Evolutionary conservation across 2,888 invertebrate genomes (phyloP), one percentile per base, ranked within the genome.

Genomic region (Lysandra bellargus): DNA sequence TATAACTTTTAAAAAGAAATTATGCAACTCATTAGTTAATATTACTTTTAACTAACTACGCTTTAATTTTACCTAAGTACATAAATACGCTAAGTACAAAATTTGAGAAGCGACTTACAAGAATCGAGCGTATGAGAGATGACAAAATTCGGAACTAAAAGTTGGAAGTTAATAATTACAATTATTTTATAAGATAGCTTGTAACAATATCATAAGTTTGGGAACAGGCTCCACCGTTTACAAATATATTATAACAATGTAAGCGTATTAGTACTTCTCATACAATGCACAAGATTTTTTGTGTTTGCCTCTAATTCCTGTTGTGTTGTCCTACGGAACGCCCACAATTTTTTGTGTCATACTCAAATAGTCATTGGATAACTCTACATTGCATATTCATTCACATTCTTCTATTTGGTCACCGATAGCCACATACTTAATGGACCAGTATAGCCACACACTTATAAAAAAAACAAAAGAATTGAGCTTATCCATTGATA

Each of bases 301-400:
- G 64, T 64, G 12, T 64, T 64, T 30, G 64, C 57, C 53, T 40
- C 40, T 61, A 78, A 30, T 60, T 37, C 49, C 44, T 7, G 64
- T 49, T 40, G 44, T 49, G 30, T 72, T 78, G 33, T 53, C 37
- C 73, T 73, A 57, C 37, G 37, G 12, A 74, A 77, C 33, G 61
- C 60, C 77, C 12, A 72, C 75, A 74, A 37, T 76, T 57, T 37
- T 76, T 72, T 76, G 64, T 80, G 76, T 73, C 64, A 79, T 78
- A 77, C 61, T 60, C 78, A 80, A 79, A 73, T 75, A 23, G 23
- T 23, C 23, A 78, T 79, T 80, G 53, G 40, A 76, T 80, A 80
- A 79, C 69, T 49, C 53, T 23, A n/a, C 6, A 12, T 37, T 75
- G 75, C 44, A 75, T 75, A 49, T 75, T 44, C 75, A 75, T 75